Conservation (phyloP, 2,797 vertebrate species). For the Lemur catta region DNA sequence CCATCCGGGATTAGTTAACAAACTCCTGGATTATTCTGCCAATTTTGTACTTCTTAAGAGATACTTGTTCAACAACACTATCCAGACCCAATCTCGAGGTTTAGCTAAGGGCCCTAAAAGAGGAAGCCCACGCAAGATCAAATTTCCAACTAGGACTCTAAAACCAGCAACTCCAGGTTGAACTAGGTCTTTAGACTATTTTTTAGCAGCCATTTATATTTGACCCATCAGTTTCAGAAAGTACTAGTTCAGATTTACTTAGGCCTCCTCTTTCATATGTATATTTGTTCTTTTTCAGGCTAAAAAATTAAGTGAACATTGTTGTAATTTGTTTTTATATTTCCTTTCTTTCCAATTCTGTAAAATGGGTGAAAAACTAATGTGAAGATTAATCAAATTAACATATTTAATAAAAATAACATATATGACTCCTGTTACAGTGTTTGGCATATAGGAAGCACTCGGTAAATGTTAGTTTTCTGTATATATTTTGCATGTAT, state of each 20-base stretch:
- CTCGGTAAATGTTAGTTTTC: conserved; percentile 34
- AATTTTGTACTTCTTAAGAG: conserved; percentile 1
- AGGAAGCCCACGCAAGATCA: background rate
- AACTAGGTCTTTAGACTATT: background rate
- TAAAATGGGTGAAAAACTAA: background rate
- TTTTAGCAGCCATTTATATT: background rate
- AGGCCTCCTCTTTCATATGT: conserved; percentile 1
- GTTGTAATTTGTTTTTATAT: background rate
- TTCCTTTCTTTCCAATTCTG: background rate
- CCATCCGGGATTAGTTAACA: background rate
- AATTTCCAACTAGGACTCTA: conserved; percentile 12
- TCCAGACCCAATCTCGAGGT: background rate
- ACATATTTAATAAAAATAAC: background rate
- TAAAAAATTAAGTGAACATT: conserved; percentile 42
- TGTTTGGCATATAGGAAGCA: background rate
- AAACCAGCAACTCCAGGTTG: conserved; percentile 42
- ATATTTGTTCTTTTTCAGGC: background rate
- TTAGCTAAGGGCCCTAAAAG: background rate
- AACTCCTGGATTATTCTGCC: background rate
- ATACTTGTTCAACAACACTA: background rate
- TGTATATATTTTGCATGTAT: background rate
- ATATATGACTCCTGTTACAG: background rate
- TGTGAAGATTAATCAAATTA: conserved; percentile 26
- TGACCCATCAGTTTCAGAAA: background rate
- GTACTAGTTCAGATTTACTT: background rate